Base-by-base conservation (phyloP, 53 echinoderm and acorn worm genomes). In the Holothuria leucospilota region DNA sequence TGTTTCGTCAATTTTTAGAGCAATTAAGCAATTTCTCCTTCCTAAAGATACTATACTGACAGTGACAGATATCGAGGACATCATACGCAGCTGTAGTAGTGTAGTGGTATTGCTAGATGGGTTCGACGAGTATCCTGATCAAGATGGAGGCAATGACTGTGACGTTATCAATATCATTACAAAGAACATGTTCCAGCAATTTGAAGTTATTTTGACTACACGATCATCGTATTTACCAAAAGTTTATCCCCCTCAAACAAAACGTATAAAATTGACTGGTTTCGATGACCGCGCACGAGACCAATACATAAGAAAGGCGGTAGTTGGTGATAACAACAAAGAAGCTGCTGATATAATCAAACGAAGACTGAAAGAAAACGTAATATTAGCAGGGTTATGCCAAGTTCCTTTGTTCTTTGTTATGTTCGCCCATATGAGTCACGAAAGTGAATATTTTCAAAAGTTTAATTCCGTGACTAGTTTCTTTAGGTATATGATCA, bases 351-450 rank as follows among this genome's bases (percentile, higher is more conserved):
- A 28, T 3, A 38, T 39, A 29, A 30, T 80, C 21, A 29, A 38
- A 24, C 60, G 24, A 53, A 7, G 12, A 14, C 38, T 80, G 7
- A 59, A 59, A 8, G 62, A 80, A 34, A 80, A 80, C 27, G 58
- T 58, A 59, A 27, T 80, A 29, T 62, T 80, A 13, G 11, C 58
- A 6, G 80, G 56, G 5, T 15, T 80, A 7, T 80, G 80, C 23
- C 80, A 80, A 80, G 80, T 80, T 26, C 80, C 80, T 34, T 58
- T 80, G 7, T 59, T 80, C 60, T 80, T 80, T 59, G 80, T 80
- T 9, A 59, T 80, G 16, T 80, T 80, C 21, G 80, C 80, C 21
- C 80, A 80, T 29, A 80, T 80, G 80, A 80, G 58, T 2, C 80
- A 80, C 80, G 80, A 80, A 30, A 61, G 59, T 21, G 29, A 80